Base-by-base conservation (phyloP, 2,113 vertebrate species). In the Mormyrus lacerda region DNA sequence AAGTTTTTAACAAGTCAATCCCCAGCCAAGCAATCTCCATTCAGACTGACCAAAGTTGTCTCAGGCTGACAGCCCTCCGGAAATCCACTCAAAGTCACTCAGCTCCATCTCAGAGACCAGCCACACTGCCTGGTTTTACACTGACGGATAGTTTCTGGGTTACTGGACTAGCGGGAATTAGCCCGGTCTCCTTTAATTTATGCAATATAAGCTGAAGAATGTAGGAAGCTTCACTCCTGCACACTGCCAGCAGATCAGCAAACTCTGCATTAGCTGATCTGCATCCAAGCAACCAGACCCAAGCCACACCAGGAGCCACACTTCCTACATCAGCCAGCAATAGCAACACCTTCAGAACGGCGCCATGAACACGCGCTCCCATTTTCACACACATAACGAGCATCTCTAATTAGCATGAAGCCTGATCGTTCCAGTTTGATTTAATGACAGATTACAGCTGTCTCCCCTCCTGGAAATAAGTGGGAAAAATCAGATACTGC, bases 361-460 rank as follows among this genome's bases (percentile, higher is more conserved):
- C 10, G 27, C 9, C 35, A 42, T 2, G 13, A 79, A 21, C 73
- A 79, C 17, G 35, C 83, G 4, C 24, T 47, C 24, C 44, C 10
- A 44, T 45, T 44, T 19, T 24, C 44, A 44, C 19, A 45, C 19
- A 4, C 45, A 85, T 7, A 10, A 45, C 2, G 83, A 17, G 31
- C 69, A 76, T 79, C 69, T 76, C 50, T 42, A 83, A 83, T 89
- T n/a, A 89, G 47, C 21, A 35, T 53, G 69, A 53, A 53, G 69
- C 17, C 31, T 53, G 31, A 79, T 11, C 1, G 51, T 89, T 89
- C 88, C 88, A 82, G 88, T 89, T 84, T 47, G 51, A 15, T 24
- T 27, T 53, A 82, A 79, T 51, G 31, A 24, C 17, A 61, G 27
- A 21, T 42, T 8, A 82, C 7, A 51, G 85, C 82, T 45, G 82